A percentile compares a stretch with the other conserved stretches of the same genome.
These are phyloP conservation scores for Peromyscus eremicus DNA, from an alignment of 2,797 vertebrate species.

Conservation along the genomic window DNA sequence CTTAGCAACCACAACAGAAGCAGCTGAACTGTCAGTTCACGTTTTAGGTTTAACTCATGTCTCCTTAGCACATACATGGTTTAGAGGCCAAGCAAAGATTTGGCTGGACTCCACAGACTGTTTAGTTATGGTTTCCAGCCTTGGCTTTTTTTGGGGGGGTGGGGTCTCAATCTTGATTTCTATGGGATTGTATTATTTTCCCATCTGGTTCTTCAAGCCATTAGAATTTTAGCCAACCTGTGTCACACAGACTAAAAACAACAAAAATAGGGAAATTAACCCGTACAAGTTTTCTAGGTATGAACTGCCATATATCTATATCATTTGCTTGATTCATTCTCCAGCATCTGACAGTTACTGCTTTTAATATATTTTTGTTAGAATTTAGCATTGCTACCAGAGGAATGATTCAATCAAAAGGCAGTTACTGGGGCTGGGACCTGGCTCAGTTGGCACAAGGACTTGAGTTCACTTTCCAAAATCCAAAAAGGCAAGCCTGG, in stretches of 20 bases:
- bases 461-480: not conserved
- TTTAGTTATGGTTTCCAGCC: not conserved
- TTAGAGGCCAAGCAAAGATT: not conserved
- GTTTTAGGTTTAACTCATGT: not conserved
- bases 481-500: not conserved
- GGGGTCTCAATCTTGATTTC: not conserved
- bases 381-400: not conserved
- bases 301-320: not conserved
- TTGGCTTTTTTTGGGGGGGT: too few relatives aligned
- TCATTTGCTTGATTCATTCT: constrained; percentile 20
- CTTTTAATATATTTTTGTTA: constrained; percentile 16
- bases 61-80: not conserved
- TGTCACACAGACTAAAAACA: not conserved
- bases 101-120: not conserved
- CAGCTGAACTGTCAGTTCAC: not conserved
- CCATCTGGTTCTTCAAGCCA: not conserved
- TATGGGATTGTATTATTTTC: not conserved
- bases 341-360: not conserved
- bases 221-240: not conserved
- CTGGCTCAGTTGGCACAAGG: not conserved
- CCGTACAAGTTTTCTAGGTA: not conserved
- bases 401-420: not conserved
- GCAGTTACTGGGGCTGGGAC: not conserved
- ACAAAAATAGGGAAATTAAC: not conserved
- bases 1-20: not conserved